These are phyloP conservation scores for Dryocosmus kuriphilus DNA, from an alignment of 2,888 invertebrate genomes.

Conservation along the genomic window DNA sequence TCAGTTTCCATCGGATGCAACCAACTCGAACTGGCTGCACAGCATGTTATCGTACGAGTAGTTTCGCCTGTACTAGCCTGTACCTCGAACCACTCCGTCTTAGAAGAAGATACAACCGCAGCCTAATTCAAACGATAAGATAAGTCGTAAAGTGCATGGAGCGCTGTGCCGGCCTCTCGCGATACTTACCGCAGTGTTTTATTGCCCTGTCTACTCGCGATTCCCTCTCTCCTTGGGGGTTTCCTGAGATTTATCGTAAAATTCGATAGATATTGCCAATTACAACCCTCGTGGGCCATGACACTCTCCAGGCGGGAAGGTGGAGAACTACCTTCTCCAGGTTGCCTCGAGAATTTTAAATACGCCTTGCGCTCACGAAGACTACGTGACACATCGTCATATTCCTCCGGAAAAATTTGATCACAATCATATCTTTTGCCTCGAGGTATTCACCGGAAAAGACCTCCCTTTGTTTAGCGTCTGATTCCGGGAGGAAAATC, in stretches of 20 bases:
- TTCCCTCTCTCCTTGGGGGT: slow-evolving; percentile 57
- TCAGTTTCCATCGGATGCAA: slow-evolving; percentile 13
- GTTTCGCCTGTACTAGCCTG: too few relatives aligned
- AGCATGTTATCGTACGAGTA: slow-evolving; percentile 6
- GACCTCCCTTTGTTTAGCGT: neutral
- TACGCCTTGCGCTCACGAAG: slow-evolving; percentile 62
- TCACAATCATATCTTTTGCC: slow-evolving; percentile 61
- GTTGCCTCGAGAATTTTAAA: slow-evolving; percentile 62
- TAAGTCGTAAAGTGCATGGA: slow-evolving; percentile 73
- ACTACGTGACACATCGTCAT: slow-evolving; percentile 5
- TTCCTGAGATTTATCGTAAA: slow-evolving; percentile 71
- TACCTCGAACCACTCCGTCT: slow-evolving; percentile 1
- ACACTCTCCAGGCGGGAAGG: slow-evolving; percentile 47
- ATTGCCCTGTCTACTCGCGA: slow-evolving; percentile 62
- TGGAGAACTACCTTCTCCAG: slow-evolving; percentile 28
- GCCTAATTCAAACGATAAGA: slow-evolving; percentile 74
- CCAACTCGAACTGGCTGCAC: slow-evolving; percentile 18
- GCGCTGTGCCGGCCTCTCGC: slow-evolving; percentile 63
- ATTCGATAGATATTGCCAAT: slow-evolving; percentile 76
- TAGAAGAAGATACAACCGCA: slow-evolving; percentile 52
- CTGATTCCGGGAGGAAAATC: slow-evolving; percentile 1
- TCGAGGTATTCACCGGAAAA: slow-evolving; percentile 18
- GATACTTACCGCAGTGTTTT: slow-evolving; percentile 70
- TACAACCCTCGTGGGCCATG: slow-evolving; percentile 66
- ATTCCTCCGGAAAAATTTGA: slow-evolving; percentile 64